Conservation (phyloP, 2,113 vertebrate genomes). For the Clarias magur region DNA sequence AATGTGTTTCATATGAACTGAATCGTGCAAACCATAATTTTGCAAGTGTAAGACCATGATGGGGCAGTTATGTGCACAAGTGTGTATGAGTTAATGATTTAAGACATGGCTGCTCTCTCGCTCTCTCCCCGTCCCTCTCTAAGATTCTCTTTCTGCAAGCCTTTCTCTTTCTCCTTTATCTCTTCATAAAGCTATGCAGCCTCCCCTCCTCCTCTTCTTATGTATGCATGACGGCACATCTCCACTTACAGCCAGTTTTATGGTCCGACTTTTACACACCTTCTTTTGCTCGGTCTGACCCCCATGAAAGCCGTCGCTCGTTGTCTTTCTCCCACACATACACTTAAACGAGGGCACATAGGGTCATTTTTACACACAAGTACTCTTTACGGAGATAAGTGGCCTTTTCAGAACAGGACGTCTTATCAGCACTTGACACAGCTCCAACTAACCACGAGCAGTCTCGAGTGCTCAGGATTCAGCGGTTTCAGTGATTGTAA, state of each 20-base stretch:
- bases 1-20: background rate
- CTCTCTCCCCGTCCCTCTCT: background rate
- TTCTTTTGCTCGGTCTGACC: constrained; percentile 52
- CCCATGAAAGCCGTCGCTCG: constrained; percentile 45
- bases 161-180: constrained; percentile 4
- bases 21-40: background rate
- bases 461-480: background rate
- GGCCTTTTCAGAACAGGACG: constrained; percentile 19
- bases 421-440: constrained; percentile 24
- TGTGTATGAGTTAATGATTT: background rate
- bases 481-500: background rate
- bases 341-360: constrained; percentile 48
- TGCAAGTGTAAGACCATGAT: background rate
- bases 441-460: background rate
- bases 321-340: constrained; percentile 23
- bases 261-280: constrained; percentile 50
- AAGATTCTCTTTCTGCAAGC: background rate
- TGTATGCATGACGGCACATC: constrained; percentile 65
- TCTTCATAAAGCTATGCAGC: background rate
- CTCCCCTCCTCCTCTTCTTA: constrained; percentile 51
- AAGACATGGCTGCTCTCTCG: background rate
- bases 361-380: constrained; percentile 19
- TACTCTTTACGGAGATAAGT: constrained; percentile 5
- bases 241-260: constrained; percentile 51
- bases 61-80: background rate